Base-by-base conservation (phyloP, 2,888 invertebrate genomes). In the Pyralis farinalis region DNA sequence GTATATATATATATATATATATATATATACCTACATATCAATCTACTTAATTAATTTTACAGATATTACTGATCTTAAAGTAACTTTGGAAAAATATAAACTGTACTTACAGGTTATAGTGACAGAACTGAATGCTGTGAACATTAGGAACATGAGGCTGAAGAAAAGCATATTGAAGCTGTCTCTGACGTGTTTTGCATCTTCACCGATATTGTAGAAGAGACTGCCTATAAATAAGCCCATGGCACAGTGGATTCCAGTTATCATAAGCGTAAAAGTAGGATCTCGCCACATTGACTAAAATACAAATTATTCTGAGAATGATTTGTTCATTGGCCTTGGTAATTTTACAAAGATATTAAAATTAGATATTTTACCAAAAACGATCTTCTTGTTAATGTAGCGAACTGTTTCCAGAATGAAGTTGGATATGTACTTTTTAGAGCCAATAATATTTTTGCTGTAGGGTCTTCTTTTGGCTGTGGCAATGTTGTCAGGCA, bases 121-220 rank as follows among this genome's bases (percentile, higher is more conserved):
- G 42, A 97, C 95, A 8, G 97, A 94, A 83, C 96, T 97, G 76
- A 98, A 96, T 0, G 98, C 95, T 4, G 96, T 97, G 74, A 96
- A 97, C 95, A 98, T 97, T 38, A 98, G 91, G 78, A 98, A 98
- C 92, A 98, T 94, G 37, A 97, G 92, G 47, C 95, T 94, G 84
- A 97, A 98, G 88, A 97, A 98, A 21, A 97, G 90, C 68, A 95
- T 95, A 67, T 96, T 96, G 65, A 95, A 95, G 73, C 96, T 98
- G 72, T 97, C 94, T 50, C 94, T 89, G 10, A 94, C 93, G 71
- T 96, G 93, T 39, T 92, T 91, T 0, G 96, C 97, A 59, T 97
- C 95, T 48, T 93, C 91, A n/a, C 98, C 98, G 57, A 96, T 95
- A 60, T 94, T 93, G 70, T 92, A 95, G 80, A 96, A 98, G 12